Conservation (phyloP, 2,888 invertebrate genomes). For the Congeria kusceri region DNA sequence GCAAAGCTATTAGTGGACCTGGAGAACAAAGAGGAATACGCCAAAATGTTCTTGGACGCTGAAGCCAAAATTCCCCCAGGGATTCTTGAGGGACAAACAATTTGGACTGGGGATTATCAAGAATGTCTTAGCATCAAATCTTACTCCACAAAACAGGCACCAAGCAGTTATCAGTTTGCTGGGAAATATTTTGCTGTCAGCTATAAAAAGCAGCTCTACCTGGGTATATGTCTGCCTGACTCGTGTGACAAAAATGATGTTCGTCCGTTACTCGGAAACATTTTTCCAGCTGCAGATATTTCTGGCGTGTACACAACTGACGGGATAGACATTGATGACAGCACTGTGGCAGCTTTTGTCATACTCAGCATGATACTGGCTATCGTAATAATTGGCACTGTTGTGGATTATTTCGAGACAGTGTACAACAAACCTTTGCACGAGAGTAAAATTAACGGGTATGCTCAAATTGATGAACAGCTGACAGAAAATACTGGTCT, state of each 20-base stretch:
- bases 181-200: constrained; percentile 43
- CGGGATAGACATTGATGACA: neutral
- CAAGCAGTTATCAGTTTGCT: constrained; percentile 2
- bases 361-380: constrained; percentile 2
- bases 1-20: constrained; percentile 24
- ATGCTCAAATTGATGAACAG: neutral
- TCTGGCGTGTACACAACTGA: constrained; percentile 1
- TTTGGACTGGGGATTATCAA: constrained; percentile 46
- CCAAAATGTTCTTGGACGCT: constrained; percentile 38
- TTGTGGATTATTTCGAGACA: constrained; percentile 4
- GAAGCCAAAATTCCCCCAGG: constrained; percentile 40
- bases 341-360: neutral
- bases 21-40: constrained; percentile 4
- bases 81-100: constrained; percentile 29
- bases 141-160: constrained; percentile 12
- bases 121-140: constrained; percentile 31
- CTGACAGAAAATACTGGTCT: constrained; percentile 12
- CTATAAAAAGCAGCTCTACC: neutral
- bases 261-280: neutral
- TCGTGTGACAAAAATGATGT: constrained; percentile 39
- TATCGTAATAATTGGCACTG: constrained; percentile 3
- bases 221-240: constrained; percentile 50
- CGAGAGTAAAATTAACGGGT: neutral
- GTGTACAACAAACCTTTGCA: neutral
- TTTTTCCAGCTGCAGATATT: neutral